phyloP scores from a whole-genome alignment of 2,113 vertebrate species.

The Aspidoscelis tigris region DNA sequence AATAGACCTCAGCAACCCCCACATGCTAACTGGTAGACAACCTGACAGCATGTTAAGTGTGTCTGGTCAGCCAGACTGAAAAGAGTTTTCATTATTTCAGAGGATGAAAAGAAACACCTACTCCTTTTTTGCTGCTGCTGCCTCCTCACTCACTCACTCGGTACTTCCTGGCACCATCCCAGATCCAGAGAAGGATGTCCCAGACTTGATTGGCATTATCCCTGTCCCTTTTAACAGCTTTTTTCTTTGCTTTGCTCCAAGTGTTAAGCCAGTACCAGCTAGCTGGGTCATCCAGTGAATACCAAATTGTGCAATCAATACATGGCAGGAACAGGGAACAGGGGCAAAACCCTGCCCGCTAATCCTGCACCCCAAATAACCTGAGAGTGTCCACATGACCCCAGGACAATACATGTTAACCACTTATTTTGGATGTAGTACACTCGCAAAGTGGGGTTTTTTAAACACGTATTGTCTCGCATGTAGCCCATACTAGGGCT shows the following conservation, averaged over 20 bases:
- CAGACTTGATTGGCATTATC: no score
- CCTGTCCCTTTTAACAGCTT: background rate
- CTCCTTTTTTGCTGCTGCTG: rapidly evolving
- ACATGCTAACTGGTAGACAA: no score
- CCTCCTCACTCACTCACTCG: background rate
- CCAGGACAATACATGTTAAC: no score
- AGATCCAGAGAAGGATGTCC: background rate
- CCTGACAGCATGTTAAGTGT: no score
- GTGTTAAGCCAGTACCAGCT: background rate
- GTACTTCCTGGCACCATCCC: background rate
- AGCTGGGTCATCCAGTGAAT: background rate
- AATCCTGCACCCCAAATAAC: no score
- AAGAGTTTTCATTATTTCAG: rapidly evolving
- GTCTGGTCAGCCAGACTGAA: background rate
- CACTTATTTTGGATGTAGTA: no score
- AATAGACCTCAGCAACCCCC: no score
- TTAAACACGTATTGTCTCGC: no score
- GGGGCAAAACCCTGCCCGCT: no score
- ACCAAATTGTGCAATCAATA: rapidly evolving
- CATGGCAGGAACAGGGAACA: background rate
- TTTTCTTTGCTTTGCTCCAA: background rate
- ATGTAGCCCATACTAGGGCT: no score
- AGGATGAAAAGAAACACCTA: background rate
- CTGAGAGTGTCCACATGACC: no score
- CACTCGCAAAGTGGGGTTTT: no score